Evolutionary conservation across 2,113 vertebrate species (phyloP).

Genomic region (Odontophorus gujanensis): DNA sequence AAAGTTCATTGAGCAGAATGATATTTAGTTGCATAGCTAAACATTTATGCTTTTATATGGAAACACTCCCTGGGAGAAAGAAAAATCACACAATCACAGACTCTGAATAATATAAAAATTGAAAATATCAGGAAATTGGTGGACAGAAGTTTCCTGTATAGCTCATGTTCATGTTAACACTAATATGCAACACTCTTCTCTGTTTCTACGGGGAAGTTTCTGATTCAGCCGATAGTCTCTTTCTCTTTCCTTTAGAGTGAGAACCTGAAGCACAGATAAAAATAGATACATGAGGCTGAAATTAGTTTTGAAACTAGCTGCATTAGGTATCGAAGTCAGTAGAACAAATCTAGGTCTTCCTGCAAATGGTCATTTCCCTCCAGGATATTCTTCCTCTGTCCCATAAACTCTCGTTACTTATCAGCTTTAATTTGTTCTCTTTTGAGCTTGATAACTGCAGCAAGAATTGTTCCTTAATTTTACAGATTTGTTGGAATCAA

Average conservation of each 20-base stretch:
- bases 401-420: constrained; percentile 44
- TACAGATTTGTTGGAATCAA: not conserved
- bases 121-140: not conserved
- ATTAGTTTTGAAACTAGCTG: constrained; percentile 60
- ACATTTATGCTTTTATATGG: not conserved
- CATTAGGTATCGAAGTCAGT: constrained; percentile 50
- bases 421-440: constrained; percentile 62
- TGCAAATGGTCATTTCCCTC: constrained; percentile 54
- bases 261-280: constrained; percentile 25
- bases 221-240: constrained; percentile 3
- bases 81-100: not conserved
- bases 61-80: not conserved
- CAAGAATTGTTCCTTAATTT: not conserved
- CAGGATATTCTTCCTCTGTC: constrained; percentile 47
- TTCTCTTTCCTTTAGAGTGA: constrained; percentile 41
- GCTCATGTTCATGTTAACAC: not conserved
- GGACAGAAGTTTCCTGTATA: not conserved
- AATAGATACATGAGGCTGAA: constrained; percentile 32
- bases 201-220: constrained; percentile 49
- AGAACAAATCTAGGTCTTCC: constrained; percentile 65
- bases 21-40: not conserved
- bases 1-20: not conserved
- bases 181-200: constrained; percentile 26
- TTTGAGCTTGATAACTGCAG: constrained; percentile 13
- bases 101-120: constrained; percentile 16